phyloP scores from a whole-genome alignment of 2,888 invertebrate species.

The Drosophila pseudotalamancana region DNA sequence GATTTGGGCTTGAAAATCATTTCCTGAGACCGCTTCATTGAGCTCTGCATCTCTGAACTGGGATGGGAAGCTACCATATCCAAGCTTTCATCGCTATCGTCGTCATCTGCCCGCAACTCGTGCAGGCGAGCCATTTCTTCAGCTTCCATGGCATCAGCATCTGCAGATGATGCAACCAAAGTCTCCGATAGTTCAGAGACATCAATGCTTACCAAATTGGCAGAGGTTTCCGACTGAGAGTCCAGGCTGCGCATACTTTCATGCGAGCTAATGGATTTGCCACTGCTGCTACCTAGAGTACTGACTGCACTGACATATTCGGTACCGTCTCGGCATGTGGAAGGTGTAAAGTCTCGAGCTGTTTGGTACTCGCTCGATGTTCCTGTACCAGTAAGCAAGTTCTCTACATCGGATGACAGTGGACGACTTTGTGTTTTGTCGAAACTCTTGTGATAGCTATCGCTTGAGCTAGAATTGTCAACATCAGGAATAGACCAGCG shows the following conservation, averaged over 20 bases:
- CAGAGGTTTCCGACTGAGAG: conserved; percentile 91
- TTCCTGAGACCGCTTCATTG: conserved; percentile 95
- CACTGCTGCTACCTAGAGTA: conserved; percentile 86
- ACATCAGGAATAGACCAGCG: conserved; percentile 91
- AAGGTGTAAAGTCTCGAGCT: conserved; percentile 90
- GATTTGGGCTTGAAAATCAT: conserved; percentile 92
- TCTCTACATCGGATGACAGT: conserved; percentile 94
- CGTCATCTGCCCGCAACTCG: conserved; percentile 86
- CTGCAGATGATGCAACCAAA: conserved; percentile 94
- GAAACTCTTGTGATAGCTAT: conserved; percentile 95
- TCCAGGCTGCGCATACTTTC: conserved; percentile 96
- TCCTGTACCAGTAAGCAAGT: conserved; percentile 86
- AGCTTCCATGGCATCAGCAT: conserved; percentile 85
- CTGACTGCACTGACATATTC: conserved; percentile 95
- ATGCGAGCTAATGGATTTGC: conserved; percentile 88
- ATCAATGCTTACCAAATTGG: conserved; percentile 94
- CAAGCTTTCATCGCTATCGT: conserved; percentile 85
- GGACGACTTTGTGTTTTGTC: conserved; percentile 92
- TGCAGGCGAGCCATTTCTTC: conserved; percentile 86
- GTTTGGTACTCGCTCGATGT: conserved; percentile 93
- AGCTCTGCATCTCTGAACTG: conserved; percentile 85
- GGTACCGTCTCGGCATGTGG: conserved; percentile 91
- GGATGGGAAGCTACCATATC: conserved; percentile 66
- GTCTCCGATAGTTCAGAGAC: conserved; percentile 97
- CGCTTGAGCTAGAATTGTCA: conserved; percentile 95